phyloP scores from a whole-genome alignment of 2,113 vertebrate genomes.

The Chloropsis hardwickii region DNA sequence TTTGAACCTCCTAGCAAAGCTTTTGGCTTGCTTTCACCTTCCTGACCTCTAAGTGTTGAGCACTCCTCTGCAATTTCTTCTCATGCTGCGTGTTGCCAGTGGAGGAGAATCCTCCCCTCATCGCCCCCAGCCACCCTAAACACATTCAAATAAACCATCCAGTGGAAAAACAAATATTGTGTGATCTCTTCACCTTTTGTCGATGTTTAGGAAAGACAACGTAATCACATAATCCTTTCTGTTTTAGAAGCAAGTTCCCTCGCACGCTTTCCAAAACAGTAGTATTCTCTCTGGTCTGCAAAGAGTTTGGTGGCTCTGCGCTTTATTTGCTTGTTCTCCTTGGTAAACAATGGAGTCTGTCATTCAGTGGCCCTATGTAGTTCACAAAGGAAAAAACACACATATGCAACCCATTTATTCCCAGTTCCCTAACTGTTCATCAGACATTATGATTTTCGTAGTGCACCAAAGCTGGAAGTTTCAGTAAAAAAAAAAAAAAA shows the following conservation, averaged over 20 bases:
- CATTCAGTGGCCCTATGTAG: neutral
- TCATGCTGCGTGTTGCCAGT: neutral
- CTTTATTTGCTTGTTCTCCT: neutral
- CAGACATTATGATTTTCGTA: neutral
- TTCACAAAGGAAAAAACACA: neutral
- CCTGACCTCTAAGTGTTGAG: slow-evolving; percentile 25
- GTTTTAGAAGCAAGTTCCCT: neutral
- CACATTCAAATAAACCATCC: slow-evolving; percentile 7
- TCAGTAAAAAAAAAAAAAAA: neutral
- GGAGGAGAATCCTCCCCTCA: neutral
- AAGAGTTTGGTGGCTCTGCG: neutral
- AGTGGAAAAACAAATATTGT: slow-evolving; percentile 6
- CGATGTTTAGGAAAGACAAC: slow-evolving; percentile 18
- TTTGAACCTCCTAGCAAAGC: slow-evolving; percentile 3
- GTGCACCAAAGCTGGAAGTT: neutral
- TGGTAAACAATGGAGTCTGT: neutral
- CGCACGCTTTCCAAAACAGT: neutral
- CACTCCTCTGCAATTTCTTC: neutral
- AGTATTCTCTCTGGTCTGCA: neutral
- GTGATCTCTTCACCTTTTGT: slow-evolving; percentile 34
- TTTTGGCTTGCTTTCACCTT: neutral
- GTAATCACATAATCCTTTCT: neutral
- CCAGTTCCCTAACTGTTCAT: neutral
- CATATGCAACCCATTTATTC: neutral
- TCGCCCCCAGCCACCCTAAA: neutral